Base-by-base conservation (phyloP, 2,113 vertebrate genomes). In the Parotia lawesii region DNA sequence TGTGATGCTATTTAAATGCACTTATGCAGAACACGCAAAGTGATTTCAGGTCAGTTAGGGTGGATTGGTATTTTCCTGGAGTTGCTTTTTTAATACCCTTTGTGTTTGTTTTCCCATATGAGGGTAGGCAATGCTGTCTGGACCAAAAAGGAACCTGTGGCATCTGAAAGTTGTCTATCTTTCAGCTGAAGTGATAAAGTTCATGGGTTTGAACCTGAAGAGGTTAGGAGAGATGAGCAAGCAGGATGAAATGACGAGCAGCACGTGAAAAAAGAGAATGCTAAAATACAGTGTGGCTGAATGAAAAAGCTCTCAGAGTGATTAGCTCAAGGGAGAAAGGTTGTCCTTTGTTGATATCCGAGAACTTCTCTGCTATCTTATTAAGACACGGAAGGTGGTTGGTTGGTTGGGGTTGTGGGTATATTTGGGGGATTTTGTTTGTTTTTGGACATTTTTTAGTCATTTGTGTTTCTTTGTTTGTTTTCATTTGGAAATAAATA, bases 201-300 rank as follows among this genome's bases (percentile, higher is more conserved):
- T 76, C 5, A 31, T 54, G 21, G 1, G 35, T 88, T 90, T 79
- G 21, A 87, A 88, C 29, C 19, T 45, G 29, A 90, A 84, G 69
- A 80, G 27, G 5, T 80, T 86, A 48, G 53, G 65, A 87, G 40
- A 69, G 20, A 56, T 56, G 24, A 90, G 35, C 19, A 83, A 57
- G 29, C 56, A 80, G 38, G 74, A 87, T 62, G n/a, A 37, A 60
- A 60, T 60, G 15, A 60, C 27, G n/a, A 58, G 57, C n/a, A 87
- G 40, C 12, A 37, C 0, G 0, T 48, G 28, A 33, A 25, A 40
- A 85, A 53, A 37, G 54, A 50, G 18, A 75, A 40, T 1, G 1
- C n/a, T 69, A 45, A 35, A 80, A 64, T 3, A 3, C 25, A 31
- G 10, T 47, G 33, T 42, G 28, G 23, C 19, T 64, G 60, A 85